Conservation (phyloP, 1,140 invertebrate species). For the Gryon sp. region DNA sequence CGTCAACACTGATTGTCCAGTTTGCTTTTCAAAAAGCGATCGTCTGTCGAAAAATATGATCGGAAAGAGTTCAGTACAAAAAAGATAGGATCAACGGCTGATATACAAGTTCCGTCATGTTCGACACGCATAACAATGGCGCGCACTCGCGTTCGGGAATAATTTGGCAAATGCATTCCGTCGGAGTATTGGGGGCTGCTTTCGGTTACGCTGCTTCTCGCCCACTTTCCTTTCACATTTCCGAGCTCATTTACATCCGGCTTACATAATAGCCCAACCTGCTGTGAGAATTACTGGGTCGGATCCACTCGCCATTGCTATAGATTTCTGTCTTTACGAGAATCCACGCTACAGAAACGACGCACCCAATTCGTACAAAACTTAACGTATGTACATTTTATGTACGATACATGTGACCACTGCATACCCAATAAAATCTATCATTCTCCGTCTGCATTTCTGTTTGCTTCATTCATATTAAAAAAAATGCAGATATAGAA, state of each 20-base stretch:
- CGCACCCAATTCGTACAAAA: slow-evolving; percentile 15
- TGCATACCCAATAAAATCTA: slow-evolving; percentile 3
- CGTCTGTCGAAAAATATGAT: slow-evolving; percentile 49
- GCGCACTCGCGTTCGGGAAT: slow-evolving; percentile 47
- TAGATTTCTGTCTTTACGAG: slow-evolving; percentile 54
- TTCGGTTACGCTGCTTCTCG: slow-evolving; percentile 36
- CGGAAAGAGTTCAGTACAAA: slow-evolving; percentile 21
- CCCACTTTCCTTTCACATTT: slow-evolving; percentile 61
- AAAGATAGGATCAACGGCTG: slow-evolving; percentile 36
- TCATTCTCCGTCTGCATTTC: neutral
- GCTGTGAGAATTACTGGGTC: slow-evolving; percentile 54
- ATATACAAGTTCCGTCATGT: slow-evolving; percentile 55
- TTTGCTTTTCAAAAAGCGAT: slow-evolving; percentile 31
- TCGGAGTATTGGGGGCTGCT: slow-evolving; percentile 25
- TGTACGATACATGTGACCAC: slow-evolving; percentile 1
- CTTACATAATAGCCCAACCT: slow-evolving; percentile 61
- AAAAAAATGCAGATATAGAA: too few species aligned
- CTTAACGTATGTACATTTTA: slow-evolving; percentile 17
- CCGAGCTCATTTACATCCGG: slow-evolving; percentile 64
- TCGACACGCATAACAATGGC: slow-evolving; percentile 53
- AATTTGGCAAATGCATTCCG: slow-evolving; percentile 65
- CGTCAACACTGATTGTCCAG: slow-evolving; percentile 40
- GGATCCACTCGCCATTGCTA: slow-evolving; percentile 37
- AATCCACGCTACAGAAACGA: slow-evolving; percentile 31
- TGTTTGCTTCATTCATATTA: too few species aligned